Evolutionary conservation across 2,797 vertebrate species (phyloP), one percentile per base, ranked within the genome.

Genomic region (Labroides dimidiatus): DNA sequence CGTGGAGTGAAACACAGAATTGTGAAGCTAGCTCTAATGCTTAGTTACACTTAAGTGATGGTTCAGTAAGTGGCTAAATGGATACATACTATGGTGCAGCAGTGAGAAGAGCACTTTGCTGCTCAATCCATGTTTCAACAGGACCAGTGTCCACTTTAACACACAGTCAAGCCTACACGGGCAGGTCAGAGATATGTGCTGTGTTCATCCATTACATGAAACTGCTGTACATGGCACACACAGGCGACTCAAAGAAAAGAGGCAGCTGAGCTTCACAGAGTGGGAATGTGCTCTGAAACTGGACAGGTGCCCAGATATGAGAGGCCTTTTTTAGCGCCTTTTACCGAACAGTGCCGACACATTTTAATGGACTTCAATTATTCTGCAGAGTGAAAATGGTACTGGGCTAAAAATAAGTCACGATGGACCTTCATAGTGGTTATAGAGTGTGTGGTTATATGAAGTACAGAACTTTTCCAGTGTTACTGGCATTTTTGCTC

Each of bases 1-100:
- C 57, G 69, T 42, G 48, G 57, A 60, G 57, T 39, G 45, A 75
- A 80, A 76, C 23, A 14, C 23, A 14, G 49, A 77, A 47, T 48
- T 19, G 36, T 64, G 53, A 69, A 47, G 68, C 48, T 33, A 36
- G 61, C 48, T 69, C 41, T 20, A 47, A 59, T 71, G 80, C 50
- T 75, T 51, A 49, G 72, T 74, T 64, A 63, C 59, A 62, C 60
- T 69, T 71, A 69, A 78, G 63, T 75, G 79, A 69, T 23, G 73
- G 56, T 75, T 74, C 42, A 48, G 64, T 68, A 68, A 89, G 84
- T 81, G 81, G 80, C 11, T 81, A 81, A 84, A 87, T 81, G 80
- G 72, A 84, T 77, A 53, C 21, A 41, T 45, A 21, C 57, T 2
- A 21, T n/a, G 75, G 57, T 33, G 57, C 48, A 17, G 69, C 54